Percentiles rank a stretch among this genome's conserved stretches.
Conservation (phyloP, 2,888 invertebrate genomes). For the Acrobasis suavella region DNA sequence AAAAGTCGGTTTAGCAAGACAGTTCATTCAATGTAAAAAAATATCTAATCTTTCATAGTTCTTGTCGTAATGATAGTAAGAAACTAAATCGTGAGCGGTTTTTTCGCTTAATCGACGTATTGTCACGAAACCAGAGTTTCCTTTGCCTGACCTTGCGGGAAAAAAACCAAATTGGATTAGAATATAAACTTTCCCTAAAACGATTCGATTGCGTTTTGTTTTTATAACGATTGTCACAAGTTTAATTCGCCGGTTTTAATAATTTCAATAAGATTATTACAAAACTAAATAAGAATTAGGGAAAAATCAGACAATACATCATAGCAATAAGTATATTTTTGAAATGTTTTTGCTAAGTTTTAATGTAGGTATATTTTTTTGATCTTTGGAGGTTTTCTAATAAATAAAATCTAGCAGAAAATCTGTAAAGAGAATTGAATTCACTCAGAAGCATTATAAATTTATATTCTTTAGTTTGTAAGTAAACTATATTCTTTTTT, state of each 20-base stretch:
- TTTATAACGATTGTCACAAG: neutral
- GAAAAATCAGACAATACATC: no score
- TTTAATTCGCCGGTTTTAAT: neutral
- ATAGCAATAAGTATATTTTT: no score
- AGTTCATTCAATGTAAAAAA: constrained; percentile 12
- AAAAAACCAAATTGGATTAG: constrained; percentile 28
- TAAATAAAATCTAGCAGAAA: no score
- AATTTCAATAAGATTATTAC: no score
- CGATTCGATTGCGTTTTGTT: neutral
- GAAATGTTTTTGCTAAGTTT: no score
- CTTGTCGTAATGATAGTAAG: constrained; percentile 34
- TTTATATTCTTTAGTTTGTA: no score
- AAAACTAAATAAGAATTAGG: no score
- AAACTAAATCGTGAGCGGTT: constrained; percentile 40
- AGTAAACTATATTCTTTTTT: no score
- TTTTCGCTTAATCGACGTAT: constrained; percentile 40
- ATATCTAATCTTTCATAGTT: constrained; percentile 9
- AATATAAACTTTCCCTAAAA: constrained; percentile 44
- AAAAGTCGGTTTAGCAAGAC: constrained; percentile 22
- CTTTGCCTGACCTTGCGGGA: constrained; percentile 47
- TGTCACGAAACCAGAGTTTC: constrained; percentile 55
- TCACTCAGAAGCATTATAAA: no score
- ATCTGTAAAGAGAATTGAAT: no score
- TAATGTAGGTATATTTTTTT: no score
- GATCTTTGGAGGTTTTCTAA: no score